phyloP scores from a whole-genome alignment of 2,113 vertebrate genomes.

The Cavia aperea region DNA sequence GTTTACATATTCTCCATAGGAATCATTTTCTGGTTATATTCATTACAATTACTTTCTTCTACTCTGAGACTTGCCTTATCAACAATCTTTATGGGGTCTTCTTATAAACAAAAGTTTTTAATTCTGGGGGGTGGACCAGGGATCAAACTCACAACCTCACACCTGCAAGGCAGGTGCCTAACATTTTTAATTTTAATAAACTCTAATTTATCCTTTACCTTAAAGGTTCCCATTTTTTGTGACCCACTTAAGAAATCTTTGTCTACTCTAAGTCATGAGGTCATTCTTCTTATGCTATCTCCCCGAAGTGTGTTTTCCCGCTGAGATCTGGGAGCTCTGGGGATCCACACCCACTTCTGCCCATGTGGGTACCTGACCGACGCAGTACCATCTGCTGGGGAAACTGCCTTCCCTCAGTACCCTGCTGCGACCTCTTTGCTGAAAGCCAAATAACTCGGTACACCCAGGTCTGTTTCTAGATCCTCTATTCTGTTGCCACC shows the following conservation, averaged over 20 bases:
- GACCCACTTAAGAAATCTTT: neutral
- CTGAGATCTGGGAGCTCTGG: neutral
- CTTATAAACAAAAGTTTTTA: neutral
- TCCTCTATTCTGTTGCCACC: neutral
- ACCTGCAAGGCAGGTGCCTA: too few species aligned
- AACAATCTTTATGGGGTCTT: neutral
- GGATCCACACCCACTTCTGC: neutral
- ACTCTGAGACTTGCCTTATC: neutral
- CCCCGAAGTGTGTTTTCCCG: neutral
- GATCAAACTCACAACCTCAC: too few species aligned
- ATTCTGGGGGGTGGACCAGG: too few species aligned
- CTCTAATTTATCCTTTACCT: neutral
- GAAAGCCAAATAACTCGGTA: neutral
- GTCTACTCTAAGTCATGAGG: neutral
- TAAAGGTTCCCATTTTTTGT: neutral
- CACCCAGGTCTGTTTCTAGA: neutral
- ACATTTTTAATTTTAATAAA: conserved; percentile 6
- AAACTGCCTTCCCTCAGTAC: neutral
- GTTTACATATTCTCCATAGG: neutral
- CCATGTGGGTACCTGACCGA: neutral
- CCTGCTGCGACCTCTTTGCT: neutral
- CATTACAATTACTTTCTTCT: neutral
- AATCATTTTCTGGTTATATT: neutral
- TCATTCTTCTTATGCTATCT: neutral
- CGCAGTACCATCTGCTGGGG: neutral